Conservation (phyloP, 2,888 invertebrate species). For the Oscheius onirici region DNA sequence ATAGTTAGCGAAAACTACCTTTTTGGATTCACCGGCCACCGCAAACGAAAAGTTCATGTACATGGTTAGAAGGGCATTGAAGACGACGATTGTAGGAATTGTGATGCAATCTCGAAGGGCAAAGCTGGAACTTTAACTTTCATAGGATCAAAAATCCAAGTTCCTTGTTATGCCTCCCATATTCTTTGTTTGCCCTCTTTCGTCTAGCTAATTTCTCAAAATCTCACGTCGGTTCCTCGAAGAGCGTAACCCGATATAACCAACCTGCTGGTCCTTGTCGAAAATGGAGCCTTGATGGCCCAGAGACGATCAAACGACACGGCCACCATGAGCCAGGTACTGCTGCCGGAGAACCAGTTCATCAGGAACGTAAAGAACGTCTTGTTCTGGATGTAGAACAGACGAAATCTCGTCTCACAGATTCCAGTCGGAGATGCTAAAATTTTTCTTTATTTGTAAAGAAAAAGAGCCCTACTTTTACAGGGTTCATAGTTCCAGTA, state of each 20-base stretch:
- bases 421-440: neutral
- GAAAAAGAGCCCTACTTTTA: neutral
- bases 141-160: neutral
- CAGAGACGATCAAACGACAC: conserved; percentile 60
- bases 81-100: conserved; percentile 43
- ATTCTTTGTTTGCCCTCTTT: neutral
- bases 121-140: conserved; percentile 14
- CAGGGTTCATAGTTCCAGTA: conserved; percentile 22
- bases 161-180: neutral
- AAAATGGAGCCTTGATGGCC: conserved; percentile 60
- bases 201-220: neutral
- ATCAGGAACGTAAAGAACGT: conserved; percentile 49
- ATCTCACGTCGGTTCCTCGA: neutral
- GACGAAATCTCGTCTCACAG: conserved; percentile 42
- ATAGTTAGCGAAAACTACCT: conserved; percentile 25
- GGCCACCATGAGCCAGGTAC: conserved; percentile 59
- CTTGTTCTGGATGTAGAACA: conserved; percentile 46
- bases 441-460: neutral
- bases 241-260: neutral
- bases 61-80: conserved; percentile 41
- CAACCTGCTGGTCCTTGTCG: conserved; percentile 43
- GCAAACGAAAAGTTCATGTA: conserved; percentile 51
- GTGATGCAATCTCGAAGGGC: conserved; percentile 35
- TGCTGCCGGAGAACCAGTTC: conserved; percentile 56
- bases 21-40: conserved; percentile 21